Percentiles rank a stretch among this genome's conserved stretches.
Evolutionary conservation across 1,140 invertebrate species (phyloP).

Genomic region (Pogonognathellus flavescens): DNA sequence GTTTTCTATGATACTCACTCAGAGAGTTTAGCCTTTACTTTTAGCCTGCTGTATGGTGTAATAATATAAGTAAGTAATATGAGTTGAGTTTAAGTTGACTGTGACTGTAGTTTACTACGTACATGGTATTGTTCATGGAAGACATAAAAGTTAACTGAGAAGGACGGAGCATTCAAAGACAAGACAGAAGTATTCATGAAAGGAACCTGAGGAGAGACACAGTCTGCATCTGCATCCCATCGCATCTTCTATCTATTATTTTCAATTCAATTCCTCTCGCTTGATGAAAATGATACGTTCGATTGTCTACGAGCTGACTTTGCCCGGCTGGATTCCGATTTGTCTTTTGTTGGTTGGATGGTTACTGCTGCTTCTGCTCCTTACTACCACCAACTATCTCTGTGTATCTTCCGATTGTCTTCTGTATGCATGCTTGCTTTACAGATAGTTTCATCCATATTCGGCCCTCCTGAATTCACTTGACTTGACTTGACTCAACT

Average conservation of each 20-base stretch:
- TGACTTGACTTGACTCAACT: conserved; percentile 16
- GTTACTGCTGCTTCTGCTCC: conserved; percentile 51
- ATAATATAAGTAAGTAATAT: conserved; percentile 1
- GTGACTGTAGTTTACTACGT: not conserved
- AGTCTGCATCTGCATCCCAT: conserved; percentile 51
- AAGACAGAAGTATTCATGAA: conserved; percentile 47
- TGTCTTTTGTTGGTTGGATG: conserved; percentile 55
- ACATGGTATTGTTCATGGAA: conserved; percentile 44
- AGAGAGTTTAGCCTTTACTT: not conserved
- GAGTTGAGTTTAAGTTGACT: conserved; percentile 14
- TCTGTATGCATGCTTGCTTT: conserved; percentile 17
- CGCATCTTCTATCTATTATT: conserved; percentile 57
- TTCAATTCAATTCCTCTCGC: conserved; percentile 56
- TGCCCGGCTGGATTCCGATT: conserved; percentile 58
- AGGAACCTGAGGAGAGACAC: conserved; percentile 53
- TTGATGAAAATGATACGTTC: conserved; percentile 63
- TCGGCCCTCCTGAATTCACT: conserved; percentile 16
- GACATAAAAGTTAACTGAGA: conserved; percentile 49
- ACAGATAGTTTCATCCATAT: conserved; percentile 39
- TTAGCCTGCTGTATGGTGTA: not conserved
- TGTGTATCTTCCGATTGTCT: conserved; percentile 50
- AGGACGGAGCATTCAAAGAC: conserved; percentile 43
- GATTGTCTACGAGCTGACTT: conserved; percentile 54
- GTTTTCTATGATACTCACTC: conserved; percentile 27
- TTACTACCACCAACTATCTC: conserved; percentile 13